A percentile compares a stretch with the other conserved stretches of the same genome.
phyloP scores from a whole-genome alignment of 2,797 vertebrate genomes.

The Chrosomus eos region DNA sequence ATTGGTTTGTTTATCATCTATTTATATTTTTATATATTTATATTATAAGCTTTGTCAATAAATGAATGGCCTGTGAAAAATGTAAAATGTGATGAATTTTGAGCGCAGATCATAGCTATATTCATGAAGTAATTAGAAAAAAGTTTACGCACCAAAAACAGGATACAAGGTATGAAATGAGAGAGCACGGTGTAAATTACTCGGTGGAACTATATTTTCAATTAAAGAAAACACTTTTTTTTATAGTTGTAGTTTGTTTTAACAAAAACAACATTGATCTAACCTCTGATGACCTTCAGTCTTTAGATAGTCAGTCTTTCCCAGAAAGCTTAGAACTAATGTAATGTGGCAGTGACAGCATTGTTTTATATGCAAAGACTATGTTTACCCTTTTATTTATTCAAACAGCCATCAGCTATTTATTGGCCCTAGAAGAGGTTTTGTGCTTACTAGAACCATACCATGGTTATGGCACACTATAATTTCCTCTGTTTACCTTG shows the following conservation, averaged over 20 bases:
- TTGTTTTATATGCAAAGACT: not conserved
- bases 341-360: not conserved
- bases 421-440: not conserved
- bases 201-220: too few species aligned
- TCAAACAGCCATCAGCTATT: not conserved
- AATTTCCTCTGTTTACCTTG: conserved; percentile 18
- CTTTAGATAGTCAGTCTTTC: not conserved
- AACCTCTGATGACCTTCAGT: not conserved
- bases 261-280: not conserved
- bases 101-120: too few species aligned
- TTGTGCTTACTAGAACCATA: not conserved
- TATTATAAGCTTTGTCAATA: not conserved
- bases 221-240: not conserved
- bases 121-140: too few species aligned
- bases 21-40: not conserved
- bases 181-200: too few species aligned
- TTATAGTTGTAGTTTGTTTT: not conserved
- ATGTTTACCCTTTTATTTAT: conserved; percentile 4
- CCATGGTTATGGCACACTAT: not conserved
- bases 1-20: not conserved
- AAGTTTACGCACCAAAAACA: too few species aligned
- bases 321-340: not conserved
- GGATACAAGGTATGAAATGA: too few species aligned
- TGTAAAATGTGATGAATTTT: too few species aligned
- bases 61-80: too few species aligned